A percentile compares a stretch with the other conserved stretches of the same genome.
These are phyloP conservation scores for Margarornis squamiger DNA, from an alignment of 2,797 vertebrate species.

Conservation along the genomic window DNA sequence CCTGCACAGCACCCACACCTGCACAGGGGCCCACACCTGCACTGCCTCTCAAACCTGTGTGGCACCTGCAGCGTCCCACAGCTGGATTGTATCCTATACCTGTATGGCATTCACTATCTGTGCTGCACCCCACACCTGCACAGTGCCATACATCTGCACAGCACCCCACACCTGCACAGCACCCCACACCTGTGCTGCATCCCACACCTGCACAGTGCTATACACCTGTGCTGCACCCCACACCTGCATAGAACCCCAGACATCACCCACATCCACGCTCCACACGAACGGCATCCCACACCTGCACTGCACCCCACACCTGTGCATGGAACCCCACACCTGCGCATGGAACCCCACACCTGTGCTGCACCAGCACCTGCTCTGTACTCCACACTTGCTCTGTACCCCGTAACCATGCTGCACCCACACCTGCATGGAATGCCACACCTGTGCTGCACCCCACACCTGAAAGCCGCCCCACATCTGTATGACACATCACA, in stretches of 20 bases:
- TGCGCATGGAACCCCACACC: too few species aligned
- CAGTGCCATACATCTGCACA: not conserved
- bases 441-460: not conserved
- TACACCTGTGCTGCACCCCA: too few species aligned
- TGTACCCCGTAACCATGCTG: too few species aligned
- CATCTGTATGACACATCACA: not conserved
- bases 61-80: not conserved
- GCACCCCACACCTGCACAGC: not conserved
- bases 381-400: too few species aligned
- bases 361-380: too few species aligned
- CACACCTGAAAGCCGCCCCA: not conserved
- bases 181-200: not conserved
- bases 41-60: not conserved
- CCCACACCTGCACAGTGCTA: too few species aligned
- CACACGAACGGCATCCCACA: too few species aligned
- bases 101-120: not conserved
- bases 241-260: not conserved
- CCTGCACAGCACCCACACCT: too few species aligned
- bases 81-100: not conserved
- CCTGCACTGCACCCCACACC: too few species aligned
- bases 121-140: not conserved
- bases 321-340: too few species aligned
- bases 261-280: too few species aligned
- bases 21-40: not conserved
- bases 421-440: too few species aligned